Evolutionary conservation across 2,888 invertebrate genomes (phyloP), one percentile per base, ranked within the genome.

Genomic region (Orchesellides sinensis): DNA sequence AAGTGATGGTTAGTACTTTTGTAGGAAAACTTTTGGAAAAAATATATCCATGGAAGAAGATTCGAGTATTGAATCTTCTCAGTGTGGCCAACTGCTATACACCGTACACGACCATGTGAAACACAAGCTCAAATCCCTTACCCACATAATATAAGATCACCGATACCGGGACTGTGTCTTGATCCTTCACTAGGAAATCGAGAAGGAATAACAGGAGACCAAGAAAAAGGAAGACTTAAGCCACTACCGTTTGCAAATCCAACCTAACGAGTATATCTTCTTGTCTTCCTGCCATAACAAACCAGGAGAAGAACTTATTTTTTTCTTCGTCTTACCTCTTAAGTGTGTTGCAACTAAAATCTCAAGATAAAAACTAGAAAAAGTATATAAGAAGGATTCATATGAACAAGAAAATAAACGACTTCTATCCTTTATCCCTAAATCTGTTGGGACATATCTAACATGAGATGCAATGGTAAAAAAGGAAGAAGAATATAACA

Each of bases 371-470:
- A 59, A 59, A 6, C 32, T 17, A 56, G 10, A 56, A 56, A 27
- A 23, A 25, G n/a, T 49, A 27, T 10, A 56, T 25, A 25, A 56
- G 23, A 56, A 40, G 40, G 40, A 14, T 40, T 40, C 40, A 40
- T 2, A 40, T 14, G 40, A 40, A 72, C 72, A 72, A 61, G 61
- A 10, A 17, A 59, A 78, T 68, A 77, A 78, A 78, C 78, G 78
- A 78, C 78, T 78, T 78, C 49, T 69, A 78, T 78, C 69, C 68
- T 78, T 78, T 78, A 78, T 78, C 78, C 78, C 49, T 61, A 78
- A 78, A 78, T 78, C 78, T 78, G 69, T 52, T 47, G 78, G 78
- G 78, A 78, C 78, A 69, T 69, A 78, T 78, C 61, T 69, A 78
- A 66, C 69, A 69, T n/a, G 47, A 66, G 25, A 66, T 63, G 63